These are phyloP conservation scores for Micromesistius poutassou DNA, from an alignment of 2,797 vertebrate species.

Conservation along the genomic window DNA sequence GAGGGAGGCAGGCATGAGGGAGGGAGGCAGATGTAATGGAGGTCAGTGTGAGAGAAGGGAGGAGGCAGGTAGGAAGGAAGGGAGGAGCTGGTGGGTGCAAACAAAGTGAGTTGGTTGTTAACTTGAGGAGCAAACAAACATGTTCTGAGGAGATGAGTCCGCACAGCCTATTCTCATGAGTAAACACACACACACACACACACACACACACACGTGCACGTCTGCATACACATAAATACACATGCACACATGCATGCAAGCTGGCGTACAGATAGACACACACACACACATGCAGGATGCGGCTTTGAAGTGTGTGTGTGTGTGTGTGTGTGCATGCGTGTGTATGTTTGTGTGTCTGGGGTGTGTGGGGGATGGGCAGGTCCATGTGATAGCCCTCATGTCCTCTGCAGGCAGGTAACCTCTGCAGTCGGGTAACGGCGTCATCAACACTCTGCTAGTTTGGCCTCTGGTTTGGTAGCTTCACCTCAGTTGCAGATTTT, in stretches of 20 bases:
- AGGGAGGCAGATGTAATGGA: too few relatives aligned
- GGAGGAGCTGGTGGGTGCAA: conserved; percentile 36
- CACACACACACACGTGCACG: conserved; percentile 19
- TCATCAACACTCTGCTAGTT: conserved; percentile 9
- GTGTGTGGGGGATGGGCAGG: not conserved
- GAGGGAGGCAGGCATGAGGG: too few relatives aligned
- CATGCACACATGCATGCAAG: conserved; percentile 32
- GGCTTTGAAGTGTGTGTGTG: too few relatives aligned
- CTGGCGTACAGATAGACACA: conserved; percentile 16
- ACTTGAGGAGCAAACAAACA: conserved; percentile 59
- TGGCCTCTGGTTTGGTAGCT: not conserved
- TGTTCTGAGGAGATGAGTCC: conserved; percentile 29
- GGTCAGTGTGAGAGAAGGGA: too few relatives aligned
- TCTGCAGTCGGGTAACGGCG: not conserved
- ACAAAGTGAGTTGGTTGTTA: conserved; percentile 68
- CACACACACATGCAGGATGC: conserved; percentile 11
- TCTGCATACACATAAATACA: conserved; percentile 19
- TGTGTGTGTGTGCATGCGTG: too few relatives aligned
- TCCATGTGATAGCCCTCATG: conserved; percentile 23
- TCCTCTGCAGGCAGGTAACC: too few relatives aligned
- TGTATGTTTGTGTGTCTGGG: not conserved
- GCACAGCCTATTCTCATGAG: conserved; percentile 26
- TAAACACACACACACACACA: conserved; percentile 29
- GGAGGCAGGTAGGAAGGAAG: too few relatives aligned
- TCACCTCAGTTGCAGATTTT: not conserved